Evolutionary conservation across 37 sponge, comb jelly and placozoan species (phyloP).

Genomic region (Beroe forskalii): DNA sequence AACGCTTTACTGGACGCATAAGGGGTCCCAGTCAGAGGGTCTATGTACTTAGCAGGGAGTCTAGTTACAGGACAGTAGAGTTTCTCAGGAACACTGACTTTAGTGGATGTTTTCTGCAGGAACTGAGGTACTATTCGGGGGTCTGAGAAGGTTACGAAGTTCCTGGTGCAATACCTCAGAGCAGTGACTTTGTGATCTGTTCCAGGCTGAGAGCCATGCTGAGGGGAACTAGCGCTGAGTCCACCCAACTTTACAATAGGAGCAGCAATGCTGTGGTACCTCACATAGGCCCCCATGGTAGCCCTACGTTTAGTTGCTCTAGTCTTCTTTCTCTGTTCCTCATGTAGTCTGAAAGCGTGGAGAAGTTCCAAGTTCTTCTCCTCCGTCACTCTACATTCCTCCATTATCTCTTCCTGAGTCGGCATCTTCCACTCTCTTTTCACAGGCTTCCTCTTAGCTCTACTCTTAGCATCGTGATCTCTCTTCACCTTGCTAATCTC

Average conservation of each 20-base stretch:
- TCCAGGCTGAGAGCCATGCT: slow-evolving; percentile 3
- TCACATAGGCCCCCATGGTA: slow-evolving; percentile 43
- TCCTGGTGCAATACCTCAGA: slow-evolving; percentile 70
- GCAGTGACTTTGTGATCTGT: slow-evolving; percentile 63
- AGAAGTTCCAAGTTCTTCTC: slow-evolving; percentile 87
- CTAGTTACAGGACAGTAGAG: slow-evolving; percentile 85
- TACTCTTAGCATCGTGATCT: slow-evolving; percentile 44
- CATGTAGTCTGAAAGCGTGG: slow-evolving; percentile 79
- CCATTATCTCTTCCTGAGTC: slow-evolving; percentile 90
- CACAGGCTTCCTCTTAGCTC: slow-evolving; percentile 15
- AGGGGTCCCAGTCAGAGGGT: slow-evolving; percentile 86
- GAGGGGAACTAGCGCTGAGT: slow-evolving; percentile 20
- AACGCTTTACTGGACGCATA: slow-evolving; percentile 92
- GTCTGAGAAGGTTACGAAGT: slow-evolving; percentile 89
- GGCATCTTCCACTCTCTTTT: slow-evolving; percentile 67
- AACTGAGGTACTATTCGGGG: slow-evolving; percentile 66
- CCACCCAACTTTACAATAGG: slow-evolving; percentile 60
- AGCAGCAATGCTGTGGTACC: slow-evolving; percentile 63
- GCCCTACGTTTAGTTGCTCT: slow-evolving; percentile 37
- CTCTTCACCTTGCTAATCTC: slow-evolving; percentile 32
- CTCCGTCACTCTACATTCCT: slow-evolving; percentile 88
- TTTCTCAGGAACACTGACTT: slow-evolving; percentile 37
- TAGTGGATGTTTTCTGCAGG: slow-evolving; percentile 67
- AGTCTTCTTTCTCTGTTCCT: slow-evolving; percentile 85
- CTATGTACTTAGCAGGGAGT: slow-evolving; percentile 90